Base-by-base conservation (phyloP, 2,888 invertebrate species). In the Charanyca ferruginea region DNA sequence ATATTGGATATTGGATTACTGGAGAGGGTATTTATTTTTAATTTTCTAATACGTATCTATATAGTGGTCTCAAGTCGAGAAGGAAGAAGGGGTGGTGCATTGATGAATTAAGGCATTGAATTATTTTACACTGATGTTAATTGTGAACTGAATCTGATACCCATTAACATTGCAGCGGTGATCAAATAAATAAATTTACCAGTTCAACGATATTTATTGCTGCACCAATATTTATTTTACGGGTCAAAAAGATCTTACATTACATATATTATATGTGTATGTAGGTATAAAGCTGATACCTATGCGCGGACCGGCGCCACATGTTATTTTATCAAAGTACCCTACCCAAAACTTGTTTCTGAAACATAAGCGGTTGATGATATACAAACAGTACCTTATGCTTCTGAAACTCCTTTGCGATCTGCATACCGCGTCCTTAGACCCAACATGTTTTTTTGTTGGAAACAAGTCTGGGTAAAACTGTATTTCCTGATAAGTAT, bases 1-100 rank as follows among this genome's bases (percentile, higher is more conserved):
- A 64, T 63, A 72, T 52, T 47, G 47, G 41, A 49, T 59, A 71
- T 35, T 59, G 41, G 32, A 41, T 66, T 53, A 49, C 66, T 58
- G 48, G 41, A 16, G 16, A 57, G 38, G 18, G 42, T 28, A 51
- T 55, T 54, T 48, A 65, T 51, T 73, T 69, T 54, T 49, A 44
- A 61, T 73, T 64, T 48, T 61, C n/a, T 25, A 49, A 63, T 54
- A 53, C 35, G 20, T 20, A 18, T 25, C 20, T 28, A 51, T n/a
- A n/a, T n/a, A n/a, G n/a, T n/a, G 11, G 11, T 58, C 6, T 22
- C 44, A 28, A 48, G 48, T 66, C 22, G 20, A 23, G 13, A 53
- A 52, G 9, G 3, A 44, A 47, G 11, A 32, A 35, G 13, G 2
- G n/a, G 5, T n/a, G n/a, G n/a, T n/a, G n/a, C 7, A 9, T 13